Evolutionary conservation across 2,888 invertebrate genomes (phyloP), one percentile per base, ranked within the genome.

Genomic region (Aricia artaxerxes): DNA sequence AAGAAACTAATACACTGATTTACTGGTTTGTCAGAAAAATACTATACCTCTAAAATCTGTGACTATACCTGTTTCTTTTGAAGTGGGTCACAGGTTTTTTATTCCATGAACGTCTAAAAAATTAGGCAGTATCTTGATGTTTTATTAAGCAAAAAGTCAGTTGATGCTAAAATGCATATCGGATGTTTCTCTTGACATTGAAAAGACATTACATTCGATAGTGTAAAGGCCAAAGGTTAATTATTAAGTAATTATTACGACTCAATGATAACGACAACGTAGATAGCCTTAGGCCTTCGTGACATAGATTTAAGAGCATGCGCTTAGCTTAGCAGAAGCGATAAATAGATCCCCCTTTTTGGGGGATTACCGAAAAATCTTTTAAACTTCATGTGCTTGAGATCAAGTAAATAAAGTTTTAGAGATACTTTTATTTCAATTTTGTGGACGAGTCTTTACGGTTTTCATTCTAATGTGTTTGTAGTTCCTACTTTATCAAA

Each of bases 201-300:
- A 73, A 44, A 73, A 73, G 73, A 73, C 73, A 73, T 73, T 13
- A n/a, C 73, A 73, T 44, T 44, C n/a, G 40, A 73, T 44, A 44
- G 9, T 24, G 38, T 40, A 4, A n/a, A n/a, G 44, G 73, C 9
- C n/a, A 6, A 44, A 73, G 73, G 73, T 73, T 73, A 73, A 44
- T 73, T 73, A 73, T 73, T 44, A 44, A 73, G 73, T 73, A 73
- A 44, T 73, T 44, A 73, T 44, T 73, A 73, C 73, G 31, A 24
- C 44, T 73, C 44, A 73, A 4, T n/a, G 44, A 73, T 73, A 73
- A 24, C 24, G 16, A n/a, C 31, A 44, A n/a, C 4, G 44, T 13
- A 7, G 73, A 73, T 73, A 73, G 44, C 40, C 73, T 73, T n/a
- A 73, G 73, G 73, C 73, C n/a, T 73, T 13, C 5, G 40, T 40